These are phyloP conservation scores for Rattus norvegicus DNA, from an alignment of 2,113 vertebrate species.

Conservation along the genomic window DNA sequence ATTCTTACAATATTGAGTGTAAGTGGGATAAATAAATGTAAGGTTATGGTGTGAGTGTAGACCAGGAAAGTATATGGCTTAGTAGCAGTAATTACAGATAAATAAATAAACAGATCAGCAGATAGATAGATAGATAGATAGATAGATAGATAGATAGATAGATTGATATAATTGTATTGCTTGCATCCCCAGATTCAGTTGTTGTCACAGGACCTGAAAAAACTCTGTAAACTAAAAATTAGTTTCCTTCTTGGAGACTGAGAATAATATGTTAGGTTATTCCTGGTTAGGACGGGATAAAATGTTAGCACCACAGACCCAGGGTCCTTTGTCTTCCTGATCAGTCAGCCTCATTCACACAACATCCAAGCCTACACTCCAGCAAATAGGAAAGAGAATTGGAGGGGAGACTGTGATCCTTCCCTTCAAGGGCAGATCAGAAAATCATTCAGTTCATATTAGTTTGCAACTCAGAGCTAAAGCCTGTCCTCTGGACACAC, in stretches of 20 bases:
- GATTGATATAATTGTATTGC: not conserved
- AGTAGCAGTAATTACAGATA: not conserved
- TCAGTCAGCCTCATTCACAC: not conserved
- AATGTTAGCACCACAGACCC: not conserved
- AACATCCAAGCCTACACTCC: not conserved
- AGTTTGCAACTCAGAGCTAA: not conserved
- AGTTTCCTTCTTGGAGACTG: not conserved
- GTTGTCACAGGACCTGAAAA: not conserved
- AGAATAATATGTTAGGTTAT: not conserved
- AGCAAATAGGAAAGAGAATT: not conserved
- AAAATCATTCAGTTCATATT: not conserved
- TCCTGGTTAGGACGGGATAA: not conserved
- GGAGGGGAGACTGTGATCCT: not conserved
- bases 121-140: not conserved
- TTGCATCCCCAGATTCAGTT: not conserved
- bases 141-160: not conserved
- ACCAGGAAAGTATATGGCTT: not conserved
- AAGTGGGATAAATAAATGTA: not conserved
- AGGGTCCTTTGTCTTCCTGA: not conserved
- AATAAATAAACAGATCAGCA: not conserved
- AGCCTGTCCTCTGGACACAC: not conserved
- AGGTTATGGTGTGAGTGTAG: not conserved
- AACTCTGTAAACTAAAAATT: conserved; percentile 15
- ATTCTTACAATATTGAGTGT: not conserved
- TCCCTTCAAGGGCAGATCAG: not conserved